phyloP scores from a whole-genome alignment of 2,113 vertebrate species.

The Chaetorhynchus papuensis region DNA sequence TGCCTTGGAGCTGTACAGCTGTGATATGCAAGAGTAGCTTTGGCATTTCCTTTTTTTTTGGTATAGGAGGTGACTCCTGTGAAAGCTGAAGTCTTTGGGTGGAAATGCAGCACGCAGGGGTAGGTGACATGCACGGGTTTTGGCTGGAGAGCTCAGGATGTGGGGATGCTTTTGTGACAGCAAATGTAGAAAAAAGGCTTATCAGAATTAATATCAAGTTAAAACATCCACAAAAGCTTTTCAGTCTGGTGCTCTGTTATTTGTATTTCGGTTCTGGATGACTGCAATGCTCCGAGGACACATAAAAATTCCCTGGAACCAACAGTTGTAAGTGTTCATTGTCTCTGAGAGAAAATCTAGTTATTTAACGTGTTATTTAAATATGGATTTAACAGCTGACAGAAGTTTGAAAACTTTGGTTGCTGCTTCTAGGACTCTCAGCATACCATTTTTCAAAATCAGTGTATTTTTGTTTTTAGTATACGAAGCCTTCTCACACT shows the following conservation, averaged over 20 bases:
- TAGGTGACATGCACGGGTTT: rapidly evolving
- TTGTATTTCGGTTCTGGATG: neutral
- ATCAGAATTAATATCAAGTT: neutral
- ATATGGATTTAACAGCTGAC: neutral
- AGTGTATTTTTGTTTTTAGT: neutral
- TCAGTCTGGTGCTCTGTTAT: neutral
- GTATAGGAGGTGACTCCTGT: neutral
- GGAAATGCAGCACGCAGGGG: neutral
- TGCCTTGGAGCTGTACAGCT: constrained; percentile 33
- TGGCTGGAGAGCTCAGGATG: neutral
- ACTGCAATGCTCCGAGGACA: neutral
- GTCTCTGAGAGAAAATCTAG: neutral
- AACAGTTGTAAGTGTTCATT: neutral
- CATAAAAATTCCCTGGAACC: neutral
- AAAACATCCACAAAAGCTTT: neutral
- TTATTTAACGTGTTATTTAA: neutral
- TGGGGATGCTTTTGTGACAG: neutral
- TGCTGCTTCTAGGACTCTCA: neutral
- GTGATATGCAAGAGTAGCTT: neutral
- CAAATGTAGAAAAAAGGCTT: neutral
- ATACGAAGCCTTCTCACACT: neutral
- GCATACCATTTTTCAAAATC: neutral
- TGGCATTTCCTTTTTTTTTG: neutral
- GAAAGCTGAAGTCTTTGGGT: neutral
- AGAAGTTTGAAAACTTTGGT: neutral